phyloP scores from a whole-genome alignment of 1,140 invertebrate species.

The Micrasema longulum region DNA sequence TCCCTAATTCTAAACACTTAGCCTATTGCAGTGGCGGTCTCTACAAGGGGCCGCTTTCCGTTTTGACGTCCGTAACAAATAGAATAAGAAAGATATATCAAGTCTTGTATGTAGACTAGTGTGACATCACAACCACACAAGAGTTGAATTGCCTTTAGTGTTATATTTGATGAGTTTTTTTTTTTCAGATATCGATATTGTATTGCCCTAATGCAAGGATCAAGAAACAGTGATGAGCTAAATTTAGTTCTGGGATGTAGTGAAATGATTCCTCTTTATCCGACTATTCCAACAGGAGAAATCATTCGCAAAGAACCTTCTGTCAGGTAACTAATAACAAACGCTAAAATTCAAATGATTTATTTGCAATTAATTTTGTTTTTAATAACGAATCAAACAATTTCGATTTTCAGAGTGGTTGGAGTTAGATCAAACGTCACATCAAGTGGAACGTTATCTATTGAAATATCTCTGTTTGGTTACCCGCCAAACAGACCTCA shows the following conservation, averaged over 20 bases:
- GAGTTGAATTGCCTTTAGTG: no score
- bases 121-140: no score
- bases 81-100: no score
- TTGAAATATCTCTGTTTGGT: constrained; percentile 64
- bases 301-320: constrained; percentile 45
- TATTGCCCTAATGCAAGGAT: constrained; percentile 62
- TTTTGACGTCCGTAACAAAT: no score
- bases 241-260: constrained; percentile 66
- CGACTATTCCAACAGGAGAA: constrained; percentile 24
- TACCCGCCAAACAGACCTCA: constrained; percentile 58
- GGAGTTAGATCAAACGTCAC: constrained; percentile 67
- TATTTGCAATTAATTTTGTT: background rate
- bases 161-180: no score
- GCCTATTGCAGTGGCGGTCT: no score
- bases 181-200: constrained; percentile 63
- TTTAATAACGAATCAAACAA: background rate
- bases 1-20: no score
- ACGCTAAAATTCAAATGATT: background rate
- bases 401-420: constrained; percentile 63
- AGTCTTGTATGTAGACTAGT: no score
- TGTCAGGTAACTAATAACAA: constrained; percentile 12
- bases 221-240: constrained; percentile 61
- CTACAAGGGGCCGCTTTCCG: no score
- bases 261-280: constrained; percentile 61
- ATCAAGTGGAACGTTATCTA: constrained; percentile 61